Conservation (phyloP, 1,140 invertebrate species). For the Drosophila auraria region DNA sequence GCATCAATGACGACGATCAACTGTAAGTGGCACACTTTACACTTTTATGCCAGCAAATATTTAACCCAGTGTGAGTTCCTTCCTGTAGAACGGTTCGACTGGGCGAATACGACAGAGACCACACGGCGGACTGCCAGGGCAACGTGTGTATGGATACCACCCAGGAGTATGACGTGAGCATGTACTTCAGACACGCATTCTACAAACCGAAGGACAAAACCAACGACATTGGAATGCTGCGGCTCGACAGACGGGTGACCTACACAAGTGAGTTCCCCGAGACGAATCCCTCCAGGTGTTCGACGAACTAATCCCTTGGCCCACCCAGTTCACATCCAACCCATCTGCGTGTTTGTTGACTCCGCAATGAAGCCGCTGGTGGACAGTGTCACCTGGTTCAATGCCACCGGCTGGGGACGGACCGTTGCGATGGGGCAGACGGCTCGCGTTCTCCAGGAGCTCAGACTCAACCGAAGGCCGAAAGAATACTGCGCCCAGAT, state of each 20-base stretch:
- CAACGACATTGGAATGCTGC: constrained; percentile 24
- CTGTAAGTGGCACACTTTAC: background rate
- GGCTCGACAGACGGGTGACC: background rate
- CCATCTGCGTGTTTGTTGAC: constrained; percentile 17
- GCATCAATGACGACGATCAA: background rate
- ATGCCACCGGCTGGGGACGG: constrained; percentile 5
- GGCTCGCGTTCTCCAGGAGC: background rate
- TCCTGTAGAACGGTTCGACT: background rate
- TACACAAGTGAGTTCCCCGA: background rate
- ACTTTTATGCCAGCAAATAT: too few species aligned
- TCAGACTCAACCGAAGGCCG: background rate
- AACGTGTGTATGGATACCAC: background rate
- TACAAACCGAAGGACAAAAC: background rate
- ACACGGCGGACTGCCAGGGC: background rate
- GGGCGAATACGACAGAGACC: constrained; percentile 16
- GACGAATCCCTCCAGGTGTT: background rate
- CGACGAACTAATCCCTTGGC: background rate
- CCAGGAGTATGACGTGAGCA: background rate
- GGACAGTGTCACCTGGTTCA: background rate
- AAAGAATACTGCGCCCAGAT: background rate
- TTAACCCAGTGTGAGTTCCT: background rate
- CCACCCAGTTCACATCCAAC: constrained; percentile 9
- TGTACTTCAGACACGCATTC: background rate
- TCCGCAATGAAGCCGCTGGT: background rate
- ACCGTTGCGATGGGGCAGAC: background rate